Base-by-base conservation (phyloP, 2,888 invertebrate genomes). In the Pseudococcus viburni region DNA sequence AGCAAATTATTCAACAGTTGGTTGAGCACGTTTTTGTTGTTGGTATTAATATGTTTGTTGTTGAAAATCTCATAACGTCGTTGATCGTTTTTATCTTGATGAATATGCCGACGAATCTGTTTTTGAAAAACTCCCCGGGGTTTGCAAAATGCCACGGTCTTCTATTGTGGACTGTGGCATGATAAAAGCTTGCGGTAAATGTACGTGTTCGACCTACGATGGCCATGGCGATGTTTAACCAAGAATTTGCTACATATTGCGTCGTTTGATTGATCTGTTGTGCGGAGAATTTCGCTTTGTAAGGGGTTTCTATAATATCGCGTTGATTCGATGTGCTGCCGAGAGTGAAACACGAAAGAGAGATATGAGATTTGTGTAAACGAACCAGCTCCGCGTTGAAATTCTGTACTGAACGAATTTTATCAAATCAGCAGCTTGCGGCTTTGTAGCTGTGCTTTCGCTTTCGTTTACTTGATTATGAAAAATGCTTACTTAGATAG, bases 261-360 rank as follows among this genome's bases (percentile, higher is more conserved):
- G 59, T 59, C 59, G n/a, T 59, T 19, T 59, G 59, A 59, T 59
- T 59, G 59, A 59, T 59, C 59, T 59, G 59, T 59, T 59, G 55
- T 55, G 51, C 17, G 59, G 59, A 59, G 19, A 46, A 46, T 46
- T 46, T 12, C 9, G 9, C 17, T 59, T 59, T 59, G 19, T 59
- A 19, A 59, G 19, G 7, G 19, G 19, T 59, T 55, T 33, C 26
- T 33, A 17, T 55, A 55, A 59, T 9, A 59, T 33, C 26, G 9
- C 5, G 7, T 7, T n/a, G 59, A 59, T 59, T n/a, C 59, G 59
- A 59, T n/a, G n/a, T n/a, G 0, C 19, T 59, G 26, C 26, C 55
- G 12, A 19, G 9, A 59, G 19, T 59, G 19, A 59, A 59, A 19
- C 19, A 59, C 59, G 59, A 19, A 59, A 19, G 6, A 59, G 59